Base-by-base conservation (phyloP, 2,888 invertebrate species). In the Hypomecis atomaria region DNA sequence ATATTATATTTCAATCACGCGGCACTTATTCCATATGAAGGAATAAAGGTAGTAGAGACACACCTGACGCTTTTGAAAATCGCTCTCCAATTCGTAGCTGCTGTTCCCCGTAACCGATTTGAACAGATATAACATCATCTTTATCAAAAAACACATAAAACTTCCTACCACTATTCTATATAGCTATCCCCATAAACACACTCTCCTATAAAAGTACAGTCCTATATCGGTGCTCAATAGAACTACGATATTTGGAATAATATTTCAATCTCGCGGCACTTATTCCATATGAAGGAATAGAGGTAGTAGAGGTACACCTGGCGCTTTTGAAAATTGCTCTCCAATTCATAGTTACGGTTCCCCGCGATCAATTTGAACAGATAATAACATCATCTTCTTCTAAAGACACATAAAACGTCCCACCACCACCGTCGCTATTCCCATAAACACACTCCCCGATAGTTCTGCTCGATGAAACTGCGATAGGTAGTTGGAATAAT, bases 1-100 rank as follows among this genome's bases (percentile, higher is more conserved):
- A 84, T 84, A 85, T 85, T 84, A n/a, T n/a, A n/a, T n/a, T n/a
- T 84, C 84, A 83, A 81, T 84, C 80, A 78, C 61, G 66, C 71
- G 72, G 77, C 80, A 81, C 81, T 82, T 79, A 60, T 65, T 64
- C 78, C 77, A 77, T 75, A 78, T 73, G 78, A 76, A 62, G 63
- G 66, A 61, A 59, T 59, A 60, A 42, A 48, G 59, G 52, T 10
- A 45, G 73, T n/a, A n/a, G n/a, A n/a, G 23, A 3, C 71, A 66
- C 82, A 85, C 84, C 83, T 83, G 83, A 73, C 23, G 23, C 23
- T 1, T 23, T 23, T 23, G 23, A 23, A 23, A 23, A 23, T 23
- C 3, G 23, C 23, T 23, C 23, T 23, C 23, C 23, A 23, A 23
- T 23, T 23, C 23, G 3, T 23, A 23, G 23, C 1, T 23, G 75